Evolutionary conservation across 2,888 invertebrate species (phyloP).

Genomic region (Cephus spinipes): DNA sequence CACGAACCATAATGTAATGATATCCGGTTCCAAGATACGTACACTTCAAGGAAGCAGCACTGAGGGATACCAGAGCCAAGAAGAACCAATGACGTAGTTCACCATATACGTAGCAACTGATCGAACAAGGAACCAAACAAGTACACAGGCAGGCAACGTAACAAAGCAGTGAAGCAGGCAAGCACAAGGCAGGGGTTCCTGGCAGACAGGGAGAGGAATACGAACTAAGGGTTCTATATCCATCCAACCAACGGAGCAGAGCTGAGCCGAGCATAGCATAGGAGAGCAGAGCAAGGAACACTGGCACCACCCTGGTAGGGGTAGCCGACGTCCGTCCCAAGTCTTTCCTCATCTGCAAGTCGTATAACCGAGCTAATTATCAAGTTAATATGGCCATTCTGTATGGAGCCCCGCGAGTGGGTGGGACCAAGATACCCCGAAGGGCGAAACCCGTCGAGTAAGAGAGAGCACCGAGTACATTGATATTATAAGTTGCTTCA

Average conservation of each 20-base stretch:
- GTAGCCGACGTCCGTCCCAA: conserved; percentile 67
- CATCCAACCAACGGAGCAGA: conserved; percentile 58
- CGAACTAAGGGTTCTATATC: conserved; percentile 65
- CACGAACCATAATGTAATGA: not conserved
- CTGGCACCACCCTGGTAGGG: conserved; percentile 66
- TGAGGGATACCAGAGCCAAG: not conserved
- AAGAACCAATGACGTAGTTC: not conserved
- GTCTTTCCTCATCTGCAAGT: conserved; percentile 85
- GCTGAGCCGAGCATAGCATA: conserved; percentile 60
- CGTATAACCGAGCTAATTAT: conserved; percentile 91
- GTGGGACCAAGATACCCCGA: conserved; percentile 53
- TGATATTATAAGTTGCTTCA: conserved; percentile 80
- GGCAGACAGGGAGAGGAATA: conserved; percentile 65
- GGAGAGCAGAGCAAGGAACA: conserved; percentile 63
- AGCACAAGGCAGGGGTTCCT: conserved; percentile 52
- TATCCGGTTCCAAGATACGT: not conserved
- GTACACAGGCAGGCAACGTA: conserved; percentile 12
- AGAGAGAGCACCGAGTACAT: conserved; percentile 69
- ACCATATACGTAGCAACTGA: not conserved
- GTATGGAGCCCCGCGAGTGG: conserved; percentile 70
- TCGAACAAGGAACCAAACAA: not conserved
- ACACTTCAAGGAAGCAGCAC: not conserved
- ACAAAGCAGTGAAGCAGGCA: conserved; percentile 32
- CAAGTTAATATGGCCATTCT: conserved; percentile 89
- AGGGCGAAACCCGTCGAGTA: conserved; percentile 52